Conservation (phyloP, 2,113 vertebrate genomes). For the Cephalopholis sonnerati region DNA sequence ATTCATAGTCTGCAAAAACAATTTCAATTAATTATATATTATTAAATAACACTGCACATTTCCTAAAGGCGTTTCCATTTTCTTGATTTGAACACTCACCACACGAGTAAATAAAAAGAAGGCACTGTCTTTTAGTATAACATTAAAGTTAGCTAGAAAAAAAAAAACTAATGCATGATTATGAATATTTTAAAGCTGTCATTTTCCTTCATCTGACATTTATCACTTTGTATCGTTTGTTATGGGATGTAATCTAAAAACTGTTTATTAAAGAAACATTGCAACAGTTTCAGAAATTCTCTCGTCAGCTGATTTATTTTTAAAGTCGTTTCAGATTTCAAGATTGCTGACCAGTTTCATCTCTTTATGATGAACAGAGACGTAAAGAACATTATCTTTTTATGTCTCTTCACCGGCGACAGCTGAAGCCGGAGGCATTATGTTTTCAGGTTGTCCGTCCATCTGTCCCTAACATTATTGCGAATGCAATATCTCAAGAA, state of each 20-base stretch:
- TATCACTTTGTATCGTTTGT: not conserved
- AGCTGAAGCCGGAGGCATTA: too few relatives aligned
- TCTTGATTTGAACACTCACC: too few relatives aligned
- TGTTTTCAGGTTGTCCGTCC: too few relatives aligned
- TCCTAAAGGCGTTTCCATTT: not conserved
- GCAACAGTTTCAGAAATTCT: not conserved
- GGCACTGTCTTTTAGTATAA: not conserved
- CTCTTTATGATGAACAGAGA: not conserved
- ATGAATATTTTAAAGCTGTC: not conserved
- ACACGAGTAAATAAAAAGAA: not conserved
- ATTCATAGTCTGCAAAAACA: not conserved
- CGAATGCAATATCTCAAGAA: too few relatives aligned
- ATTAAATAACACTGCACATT: not conserved
- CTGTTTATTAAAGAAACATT: constrained; percentile 1
- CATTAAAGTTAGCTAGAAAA: not conserved
- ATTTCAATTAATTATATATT: not conserved
- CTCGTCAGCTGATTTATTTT: not conserved
- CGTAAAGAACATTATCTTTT: too few relatives aligned
- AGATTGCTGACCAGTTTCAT: not conserved
- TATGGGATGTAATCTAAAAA: not conserved
- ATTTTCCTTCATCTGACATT: not conserved
- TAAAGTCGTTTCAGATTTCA: not conserved
- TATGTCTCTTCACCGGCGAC: too few relatives aligned
- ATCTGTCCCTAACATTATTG: too few relatives aligned
- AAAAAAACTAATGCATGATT: too few relatives aligned